Base-by-base conservation (phyloP, 2,888 invertebrate genomes). In the Falcaria lacertinaria region DNA sequence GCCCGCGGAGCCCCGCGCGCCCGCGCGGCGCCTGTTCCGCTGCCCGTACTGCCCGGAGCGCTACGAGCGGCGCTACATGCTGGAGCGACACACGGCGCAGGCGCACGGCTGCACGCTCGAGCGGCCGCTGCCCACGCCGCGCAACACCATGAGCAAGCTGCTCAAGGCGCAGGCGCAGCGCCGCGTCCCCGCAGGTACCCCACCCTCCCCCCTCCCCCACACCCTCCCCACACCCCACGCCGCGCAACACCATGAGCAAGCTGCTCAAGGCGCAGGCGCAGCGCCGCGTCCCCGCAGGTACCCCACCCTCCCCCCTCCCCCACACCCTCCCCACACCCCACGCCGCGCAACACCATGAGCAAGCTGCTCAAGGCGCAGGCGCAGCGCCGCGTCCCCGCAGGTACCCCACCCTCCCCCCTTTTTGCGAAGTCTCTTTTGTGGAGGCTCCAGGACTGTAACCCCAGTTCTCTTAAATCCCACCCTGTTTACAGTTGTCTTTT, bases 61-160 rank as follows among this genome's bases (percentile, higher is more conserved):
- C 41, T 89, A 81, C 76, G 88, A 88, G 73, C 58, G 88, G 1
- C 64, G 76, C 66, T 84, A 84, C 72, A 74, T 87, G 80, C 63
- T 89, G 67, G 89, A 89, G 79, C 83, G 87, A 32, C 89, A 89
- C 76, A 69, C 70, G 66, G 71, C 79, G 42, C 63, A 52, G 28
- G 75, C 61, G 50, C 89, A 88, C 77, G 83, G 85, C 1, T 80
- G 85, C 57, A 73, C 86, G 53, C 76, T 86, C 50, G 89, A 89
- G 73, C 78, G 85, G 5, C 80, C 83, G 50, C 86, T 85, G 54
- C 81, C 87, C 58, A 82, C 85, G 47, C 87, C 88, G 50, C 75
- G 88, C 48, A 89, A 88, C 74, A 89, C 89, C 54, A 89, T 89
- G 89, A 85, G 82, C 79, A 89, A 89, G 70, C 74, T 89, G 72